These are phyloP conservation scores for Idaea straminata DNA, from an alignment of 2,888 invertebrate genomes.

Conservation along the genomic window DNA sequence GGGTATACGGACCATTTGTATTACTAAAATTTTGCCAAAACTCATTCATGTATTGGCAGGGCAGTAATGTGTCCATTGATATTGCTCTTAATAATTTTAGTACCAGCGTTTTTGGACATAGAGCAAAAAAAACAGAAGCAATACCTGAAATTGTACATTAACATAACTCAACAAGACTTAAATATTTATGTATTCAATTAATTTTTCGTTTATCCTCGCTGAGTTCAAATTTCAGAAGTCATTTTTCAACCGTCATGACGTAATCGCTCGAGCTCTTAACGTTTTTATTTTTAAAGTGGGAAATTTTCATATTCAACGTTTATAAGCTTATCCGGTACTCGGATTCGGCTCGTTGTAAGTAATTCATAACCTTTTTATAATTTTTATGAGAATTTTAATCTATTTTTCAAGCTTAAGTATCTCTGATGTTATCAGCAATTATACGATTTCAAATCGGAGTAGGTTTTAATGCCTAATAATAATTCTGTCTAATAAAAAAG, in stretches of 20 bases:
- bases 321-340: constrained; percentile 39
- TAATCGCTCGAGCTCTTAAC: constrained; percentile 65
- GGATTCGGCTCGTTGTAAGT: constrained; percentile 3
- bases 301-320: constrained; percentile 60
- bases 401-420: neutral
- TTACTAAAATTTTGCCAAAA: too few relatives aligned
- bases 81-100: neutral
- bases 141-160: neutral
- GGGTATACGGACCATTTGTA: too few relatives aligned
- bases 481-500: neutral
- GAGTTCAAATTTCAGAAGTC: constrained; percentile 57
- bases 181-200: neutral
- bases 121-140: neutral
- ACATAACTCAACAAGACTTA: neutral
- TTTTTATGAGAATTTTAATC: neutral
- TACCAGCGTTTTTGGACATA: neutral
- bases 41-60: too few relatives aligned
- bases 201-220: constrained; percentile 23
- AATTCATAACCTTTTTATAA: constrained; percentile 1
- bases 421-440: neutral
- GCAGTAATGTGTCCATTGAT: too few relatives aligned
- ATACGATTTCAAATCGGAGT: neutral
- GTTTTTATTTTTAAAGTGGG: constrained; percentile 59
- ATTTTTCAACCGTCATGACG: constrained; percentile 66
- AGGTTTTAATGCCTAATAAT: neutral